Base-by-base conservation (phyloP, 64 coral and sea anemone genomes). In the Montipora sp. region DNA sequence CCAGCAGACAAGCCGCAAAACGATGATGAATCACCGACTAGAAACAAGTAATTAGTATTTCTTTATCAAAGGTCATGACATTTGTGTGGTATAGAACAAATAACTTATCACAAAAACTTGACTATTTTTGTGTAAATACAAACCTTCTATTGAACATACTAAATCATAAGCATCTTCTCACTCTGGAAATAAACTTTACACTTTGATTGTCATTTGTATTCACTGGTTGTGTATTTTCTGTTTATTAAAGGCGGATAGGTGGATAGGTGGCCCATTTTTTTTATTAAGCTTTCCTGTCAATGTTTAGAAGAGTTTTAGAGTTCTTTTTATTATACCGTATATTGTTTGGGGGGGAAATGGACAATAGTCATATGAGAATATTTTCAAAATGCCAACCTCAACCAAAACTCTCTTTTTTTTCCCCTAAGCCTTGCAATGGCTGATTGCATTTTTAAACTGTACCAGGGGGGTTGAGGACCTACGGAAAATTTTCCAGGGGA, bases 371-470 rank as follows among this genome's bases (percentile, higher is more conserved):
- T 85, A 70, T 85, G 83, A 85, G 36, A 85, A 85, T 85, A 85
- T 85, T 85, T 85, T 71, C 83, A 65, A 85, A 85, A 85, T 85
- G 83, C 83, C 83, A 85, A 85, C 59, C 83, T 85, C 83, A 85
- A 85, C 83, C 83, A 85, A 85, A 85, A 70, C 83, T 85, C 71
- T 63, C 83, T 85, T 85, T 85, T 85, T 72, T 75, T 75, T 27
- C 0, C 0, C 73, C 45, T 57, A 27, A 87, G 73, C 66, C 84
- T 73, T 87, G 47, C 67, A 75, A 57, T 88, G 87, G 87, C 72
- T 88, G 51, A 88, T 88, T 88, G 87, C 87, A 88, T 88, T 88
- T 88, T 77, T 88, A 75, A 77, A 88, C 73, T 77, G 87, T 59
- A 88, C 87, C 43, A 48, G 87, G 87, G 84, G 71, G 72, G 72